Percentiles rank a stretch among this genome's conserved stretches.
phyloP scores from a whole-genome alignment of 2,113 vertebrate genomes.

The Macrotus californicus region DNA sequence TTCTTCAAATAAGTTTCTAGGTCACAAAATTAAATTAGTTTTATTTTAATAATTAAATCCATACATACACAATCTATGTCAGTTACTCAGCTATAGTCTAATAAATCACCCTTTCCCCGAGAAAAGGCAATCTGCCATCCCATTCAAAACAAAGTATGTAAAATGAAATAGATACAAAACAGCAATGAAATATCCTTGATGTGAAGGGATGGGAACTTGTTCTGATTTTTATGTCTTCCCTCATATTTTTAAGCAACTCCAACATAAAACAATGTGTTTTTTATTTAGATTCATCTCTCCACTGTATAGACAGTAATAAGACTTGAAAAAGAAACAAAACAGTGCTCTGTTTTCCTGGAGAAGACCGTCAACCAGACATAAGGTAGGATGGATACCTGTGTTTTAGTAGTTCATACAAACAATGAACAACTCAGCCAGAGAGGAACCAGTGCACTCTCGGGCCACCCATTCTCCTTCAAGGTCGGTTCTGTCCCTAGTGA shows the following conservation, averaged over 20 bases:
- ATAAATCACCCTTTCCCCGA: not conserved
- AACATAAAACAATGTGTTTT: not conserved
- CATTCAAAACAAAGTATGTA: not conserved
- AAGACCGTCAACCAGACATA: slow-evolving; percentile 8
- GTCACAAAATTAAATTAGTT: slow-evolving; percentile 35
- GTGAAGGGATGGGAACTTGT: slow-evolving; percentile 3
- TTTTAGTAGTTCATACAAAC: slow-evolving; percentile 30
- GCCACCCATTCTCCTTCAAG: not conserved
- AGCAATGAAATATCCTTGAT: slow-evolving; percentile 38
- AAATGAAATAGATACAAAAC: slow-evolving; percentile 20
- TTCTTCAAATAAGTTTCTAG: slow-evolving; percentile 23
- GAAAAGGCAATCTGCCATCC: slow-evolving; percentile 36
- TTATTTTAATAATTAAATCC: slow-evolving; percentile 56
- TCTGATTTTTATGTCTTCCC: not conserved
- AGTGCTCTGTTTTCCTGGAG: not conserved
- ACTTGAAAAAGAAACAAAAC: slow-evolving; percentile 28
- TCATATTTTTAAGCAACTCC: slow-evolving; percentile 21
- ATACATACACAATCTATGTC: not conserved
- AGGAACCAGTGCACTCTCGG: not conserved
- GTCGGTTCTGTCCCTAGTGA: not conserved
- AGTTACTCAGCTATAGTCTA: not conserved
- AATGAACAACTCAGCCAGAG: slow-evolving; percentile 36
- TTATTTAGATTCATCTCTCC: slow-evolving; percentile 4
- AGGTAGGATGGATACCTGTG: not conserved
- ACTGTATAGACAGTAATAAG: slow-evolving; percentile 23